phyloP scores from a whole-genome alignment of 2,113 vertebrate species.

The Bolborhynchus lineola region DNA sequence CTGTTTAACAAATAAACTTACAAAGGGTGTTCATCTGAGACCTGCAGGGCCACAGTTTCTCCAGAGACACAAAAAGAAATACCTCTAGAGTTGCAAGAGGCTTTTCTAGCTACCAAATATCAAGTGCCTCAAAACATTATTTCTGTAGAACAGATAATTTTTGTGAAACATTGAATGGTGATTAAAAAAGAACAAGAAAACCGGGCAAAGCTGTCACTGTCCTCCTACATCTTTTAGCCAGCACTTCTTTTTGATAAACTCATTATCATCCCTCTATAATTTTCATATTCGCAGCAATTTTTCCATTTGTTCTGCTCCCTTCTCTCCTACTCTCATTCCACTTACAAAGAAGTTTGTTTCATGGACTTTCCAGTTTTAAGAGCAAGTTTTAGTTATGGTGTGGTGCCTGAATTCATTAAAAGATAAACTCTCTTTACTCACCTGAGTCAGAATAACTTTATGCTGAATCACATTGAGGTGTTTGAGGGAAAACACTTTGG shows the following conservation, averaged over 20 bases:
- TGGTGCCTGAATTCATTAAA: background rate
- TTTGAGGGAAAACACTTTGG: background rate
- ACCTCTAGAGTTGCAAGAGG: background rate
- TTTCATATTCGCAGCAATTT: slow-evolving; percentile 11
- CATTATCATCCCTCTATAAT: slow-evolving; percentile 21
- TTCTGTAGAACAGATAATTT: slow-evolving; percentile 13
- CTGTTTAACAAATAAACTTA: background rate
- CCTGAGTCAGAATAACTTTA: background rate
- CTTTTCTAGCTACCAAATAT: background rate
- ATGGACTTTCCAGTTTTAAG: background rate
- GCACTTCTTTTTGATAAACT: slow-evolving; percentile 45
- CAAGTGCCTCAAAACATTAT: background rate
- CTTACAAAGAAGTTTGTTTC: background rate
- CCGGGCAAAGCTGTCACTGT: slow-evolving; percentile 33
- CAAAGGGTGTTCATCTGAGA: background rate
- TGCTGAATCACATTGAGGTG: background rate
- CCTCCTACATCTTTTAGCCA: slow-evolving; percentile 53
- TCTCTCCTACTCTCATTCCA: background rate
- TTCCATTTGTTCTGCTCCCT: background rate
- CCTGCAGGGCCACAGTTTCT: background rate
- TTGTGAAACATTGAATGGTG: background rate
- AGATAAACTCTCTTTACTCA: background rate
- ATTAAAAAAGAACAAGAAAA: slow-evolving; percentile 5
- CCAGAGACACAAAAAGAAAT: background rate
- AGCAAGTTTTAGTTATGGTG: background rate